These are phyloP conservation scores for Ridgeia piscesae DNA, from an alignment of 1,140 invertebrate genomes.

Conservation along the genomic window DNA sequence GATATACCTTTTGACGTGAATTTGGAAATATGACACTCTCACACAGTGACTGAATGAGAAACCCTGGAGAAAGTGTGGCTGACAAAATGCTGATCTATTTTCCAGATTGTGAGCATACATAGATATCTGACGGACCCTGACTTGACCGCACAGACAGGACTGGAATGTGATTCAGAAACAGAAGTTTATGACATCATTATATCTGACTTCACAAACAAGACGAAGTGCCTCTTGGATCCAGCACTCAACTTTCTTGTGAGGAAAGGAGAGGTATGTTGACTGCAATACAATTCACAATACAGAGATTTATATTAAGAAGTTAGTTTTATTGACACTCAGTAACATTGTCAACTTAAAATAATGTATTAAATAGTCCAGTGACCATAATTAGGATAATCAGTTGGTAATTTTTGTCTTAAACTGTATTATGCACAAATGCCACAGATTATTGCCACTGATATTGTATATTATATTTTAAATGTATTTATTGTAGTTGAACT, in stretches of 20 bases:
- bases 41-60: too few species aligned
- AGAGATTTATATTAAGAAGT: not conserved
- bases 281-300: not conserved
- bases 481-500: too few species aligned
- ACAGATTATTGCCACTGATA: too few species aligned
- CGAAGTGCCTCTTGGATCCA: not conserved
- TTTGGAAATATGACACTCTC: too few species aligned
- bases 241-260: not conserved
- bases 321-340: not conserved
- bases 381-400: too few species aligned
- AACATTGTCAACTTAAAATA: not conserved
- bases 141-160: not conserved
- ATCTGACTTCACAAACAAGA: not conserved
- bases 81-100: not conserved
- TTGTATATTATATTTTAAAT: too few species aligned
- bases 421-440: too few species aligned
- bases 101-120: constrained; percentile 5
- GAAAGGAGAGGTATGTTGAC: not conserved
- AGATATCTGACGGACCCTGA: not conserved
- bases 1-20: too few species aligned
- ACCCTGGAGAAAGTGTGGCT: too few species aligned
- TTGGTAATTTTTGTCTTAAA: too few species aligned
- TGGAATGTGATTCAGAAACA: not conserved
- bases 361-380: not conserved
- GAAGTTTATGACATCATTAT: not conserved